Evolutionary conservation across 1,140 invertebrate genomes (phyloP), one percentile per base, ranked within the genome.

Genomic region (Neuroterus valhalla): DNA sequence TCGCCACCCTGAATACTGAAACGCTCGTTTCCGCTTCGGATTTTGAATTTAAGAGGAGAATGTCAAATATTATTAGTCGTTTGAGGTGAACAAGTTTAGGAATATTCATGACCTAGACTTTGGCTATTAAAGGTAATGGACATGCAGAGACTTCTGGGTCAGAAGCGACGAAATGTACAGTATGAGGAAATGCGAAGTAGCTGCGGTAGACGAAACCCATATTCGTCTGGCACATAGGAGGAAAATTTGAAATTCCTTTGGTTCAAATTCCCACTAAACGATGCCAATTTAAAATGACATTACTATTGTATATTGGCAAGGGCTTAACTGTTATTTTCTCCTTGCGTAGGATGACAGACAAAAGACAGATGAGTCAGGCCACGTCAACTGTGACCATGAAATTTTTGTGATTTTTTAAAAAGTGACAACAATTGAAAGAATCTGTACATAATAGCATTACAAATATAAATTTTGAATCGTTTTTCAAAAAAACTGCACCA

Each of bases 171-270:
- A 26, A 11, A 31, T 62, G 3, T 12, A 31, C 21, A 26, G 55
- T 31, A 62, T 62, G 55, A 31, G 26, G 31, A 6, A 62, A 62
- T 23, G 31, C 21, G 11, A 62, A 62, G 15, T 62, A 6, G 15
- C 31, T 23, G 12, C 23, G 31, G 23, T 62, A n/a, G 55, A 62
- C 23, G 23, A 31, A 62, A 62, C 23, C 23, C 55, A 31, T 62
- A 31, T 31, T 31, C 3, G 55, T 62, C 55, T 31, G 55, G 31
- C 55, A 62, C 23, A 62, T 10, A 15, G 55, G 23, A 62, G 15
- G 23, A 62, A 62, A 62, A 62, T 62, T 62, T n/a, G 11, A 62
- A 62, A 62, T 62, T 62, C 55, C 55, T 62, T 23, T 26, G 23
- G 55, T 62, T 62, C 1, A 26, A 26, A 26, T 62, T 62, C 3